Evolutionary conservation across 2,797 vertebrate genomes (phyloP).

Genomic region (Diceros bicornis): DNA sequence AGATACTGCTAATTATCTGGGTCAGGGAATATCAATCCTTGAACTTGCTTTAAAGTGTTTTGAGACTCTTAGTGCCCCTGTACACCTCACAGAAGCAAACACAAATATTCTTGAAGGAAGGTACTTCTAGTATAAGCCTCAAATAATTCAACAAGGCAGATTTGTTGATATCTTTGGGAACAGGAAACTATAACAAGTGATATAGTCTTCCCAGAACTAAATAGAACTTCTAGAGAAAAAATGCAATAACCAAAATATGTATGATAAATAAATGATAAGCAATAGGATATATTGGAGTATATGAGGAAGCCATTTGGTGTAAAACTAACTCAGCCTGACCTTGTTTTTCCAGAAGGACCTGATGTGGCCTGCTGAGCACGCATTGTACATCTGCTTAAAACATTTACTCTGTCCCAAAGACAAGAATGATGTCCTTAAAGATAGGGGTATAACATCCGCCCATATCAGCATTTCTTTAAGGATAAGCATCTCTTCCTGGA

Average conservation of each 20-base stretch:
- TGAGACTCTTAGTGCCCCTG: not conserved
- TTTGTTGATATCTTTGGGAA: not conserved
- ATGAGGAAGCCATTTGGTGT: too few species aligned
- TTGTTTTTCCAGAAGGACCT: too few species aligned
- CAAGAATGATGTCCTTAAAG: too few species aligned
- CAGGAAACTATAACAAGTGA: not conserved
- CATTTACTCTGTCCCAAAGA: too few species aligned
- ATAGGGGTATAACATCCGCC: too few species aligned
- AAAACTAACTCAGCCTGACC: too few species aligned
- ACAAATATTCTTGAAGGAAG: not conserved
- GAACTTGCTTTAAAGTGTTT: not conserved
- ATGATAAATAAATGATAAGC: too few species aligned
- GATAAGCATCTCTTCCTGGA: too few species aligned
- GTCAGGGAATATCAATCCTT: not conserved
- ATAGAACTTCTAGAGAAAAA: not conserved
- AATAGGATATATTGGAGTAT: too few species aligned
- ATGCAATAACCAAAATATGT: not conserved
- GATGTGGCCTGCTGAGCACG: too few species aligned
- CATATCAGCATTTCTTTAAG: too few species aligned
- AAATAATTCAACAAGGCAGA: not conserved
- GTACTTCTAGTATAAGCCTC: not conserved
- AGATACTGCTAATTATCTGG: not conserved
- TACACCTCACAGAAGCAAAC: not conserved
- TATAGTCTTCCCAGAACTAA: not conserved
- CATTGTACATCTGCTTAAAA: too few species aligned